Evolutionary conservation across 2,797 vertebrate genomes (phyloP).

Genomic region (Cottoperca gobio): DNA sequence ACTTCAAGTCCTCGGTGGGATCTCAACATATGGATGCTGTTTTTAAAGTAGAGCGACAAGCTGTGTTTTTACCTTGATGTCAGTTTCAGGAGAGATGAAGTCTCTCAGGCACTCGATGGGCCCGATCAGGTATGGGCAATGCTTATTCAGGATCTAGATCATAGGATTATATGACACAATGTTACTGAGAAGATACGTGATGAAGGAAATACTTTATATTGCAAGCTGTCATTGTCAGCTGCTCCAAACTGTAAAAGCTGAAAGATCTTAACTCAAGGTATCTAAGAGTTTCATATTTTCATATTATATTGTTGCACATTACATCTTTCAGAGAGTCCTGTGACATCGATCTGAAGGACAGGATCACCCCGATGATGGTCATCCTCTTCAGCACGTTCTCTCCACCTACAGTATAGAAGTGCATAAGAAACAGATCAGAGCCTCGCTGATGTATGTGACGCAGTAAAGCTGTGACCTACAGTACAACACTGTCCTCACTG

Average conservation of each 20-base stretch:
- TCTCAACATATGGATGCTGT: not conserved
- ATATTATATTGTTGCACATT: constrained; percentile 27
- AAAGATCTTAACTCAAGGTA: not conserved
- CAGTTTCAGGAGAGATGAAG: constrained; percentile 84
- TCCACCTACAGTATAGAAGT: constrained; percentile 83
- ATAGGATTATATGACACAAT: constrained; percentile 24
- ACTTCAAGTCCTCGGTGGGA: constrained; percentile 8
- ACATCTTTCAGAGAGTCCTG: constrained; percentile 88
- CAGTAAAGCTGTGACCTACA: not conserved
- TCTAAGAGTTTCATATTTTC: not conserved
- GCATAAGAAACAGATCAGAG: constrained; percentile 22
- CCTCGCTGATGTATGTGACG: not conserved
- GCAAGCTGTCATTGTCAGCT: no score
- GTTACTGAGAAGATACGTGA: not conserved
- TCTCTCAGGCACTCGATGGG: constrained; percentile 88
- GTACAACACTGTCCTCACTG: not conserved
- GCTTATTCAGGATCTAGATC: constrained; percentile 87
- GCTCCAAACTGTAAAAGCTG: no score
- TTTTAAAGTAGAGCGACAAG: not conserved
- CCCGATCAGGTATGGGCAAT: constrained; percentile 90
- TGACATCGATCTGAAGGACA: constrained; percentile 75
- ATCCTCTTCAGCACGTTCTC: constrained; percentile 94
- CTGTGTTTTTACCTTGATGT: constrained; percentile 88
- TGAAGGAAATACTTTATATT: not conserved
- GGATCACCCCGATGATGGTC: constrained; percentile 84